Percentiles rank a stretch among this genome's conserved stretches.
Evolutionary conservation across 2,888 invertebrate species (phyloP).

Genomic region (Magallana nippona): DNA sequence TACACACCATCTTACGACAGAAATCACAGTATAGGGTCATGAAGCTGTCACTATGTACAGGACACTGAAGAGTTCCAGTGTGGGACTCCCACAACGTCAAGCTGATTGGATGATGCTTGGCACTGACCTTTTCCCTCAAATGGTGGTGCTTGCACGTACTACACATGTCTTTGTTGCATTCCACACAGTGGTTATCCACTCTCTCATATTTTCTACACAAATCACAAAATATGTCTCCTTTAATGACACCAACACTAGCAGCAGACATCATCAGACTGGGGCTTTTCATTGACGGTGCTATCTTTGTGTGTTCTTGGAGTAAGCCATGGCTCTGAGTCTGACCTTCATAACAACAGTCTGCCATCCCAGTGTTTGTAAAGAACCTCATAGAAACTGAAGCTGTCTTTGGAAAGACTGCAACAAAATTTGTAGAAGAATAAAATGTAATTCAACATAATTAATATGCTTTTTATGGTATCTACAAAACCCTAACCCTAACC

Average conservation of each 20-base stretch:
- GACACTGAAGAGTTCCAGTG: background rate
- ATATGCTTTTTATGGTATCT: no score
- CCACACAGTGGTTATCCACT: conserved; percentile 34
- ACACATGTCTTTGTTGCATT: conserved; percentile 37
- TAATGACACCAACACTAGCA: background rate
- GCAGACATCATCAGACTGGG: background rate
- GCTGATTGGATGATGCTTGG: background rate
- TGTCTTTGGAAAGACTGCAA: no score
- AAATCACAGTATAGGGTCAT: conserved; percentile 15
- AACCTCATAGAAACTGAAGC: no score
- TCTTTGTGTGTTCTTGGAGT: background rate
- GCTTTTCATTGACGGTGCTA: background rate
- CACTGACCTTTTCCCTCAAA: conserved; percentile 9
- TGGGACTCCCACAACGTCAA: conserved; percentile 27
- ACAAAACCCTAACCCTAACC: no score
- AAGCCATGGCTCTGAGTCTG: background rate
- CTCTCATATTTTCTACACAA: conserved; percentile 24
- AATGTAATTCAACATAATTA: no score
- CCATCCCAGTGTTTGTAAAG: background rate
- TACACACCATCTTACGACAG: conserved; percentile 34
- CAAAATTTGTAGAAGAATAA: no score
- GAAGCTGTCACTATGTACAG: background rate
- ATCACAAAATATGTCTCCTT: conserved; percentile 32
- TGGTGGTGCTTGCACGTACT: conserved; percentile 14
- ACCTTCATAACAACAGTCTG: background rate